Conservation (phyloP, 2,888 invertebrate genomes). For the Phania funesta region DNA sequence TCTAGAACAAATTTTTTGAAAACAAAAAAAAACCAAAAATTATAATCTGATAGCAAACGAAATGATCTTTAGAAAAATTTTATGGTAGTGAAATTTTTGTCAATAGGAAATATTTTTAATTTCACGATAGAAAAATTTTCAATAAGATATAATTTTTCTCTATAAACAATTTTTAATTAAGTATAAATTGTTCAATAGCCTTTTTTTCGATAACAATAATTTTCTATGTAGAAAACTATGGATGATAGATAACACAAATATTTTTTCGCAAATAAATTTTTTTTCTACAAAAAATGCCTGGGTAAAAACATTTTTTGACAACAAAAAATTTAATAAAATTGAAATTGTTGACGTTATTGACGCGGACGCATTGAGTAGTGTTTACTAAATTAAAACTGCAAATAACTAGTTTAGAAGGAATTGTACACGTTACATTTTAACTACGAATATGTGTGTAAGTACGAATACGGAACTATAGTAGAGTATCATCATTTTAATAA, state of each 20-base stretch:
- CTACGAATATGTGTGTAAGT: not conserved
- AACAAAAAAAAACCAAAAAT: no score
- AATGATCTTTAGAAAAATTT: no score
- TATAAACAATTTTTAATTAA: not conserved
- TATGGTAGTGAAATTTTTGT: no score
- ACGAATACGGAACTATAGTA: not conserved
- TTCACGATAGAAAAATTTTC: not conserved
- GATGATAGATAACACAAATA: no score
- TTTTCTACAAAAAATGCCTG: not conserved
- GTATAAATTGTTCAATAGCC: no score
- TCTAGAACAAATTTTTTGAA: no score
- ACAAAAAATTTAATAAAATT: not conserved
- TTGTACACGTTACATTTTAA: not conserved
- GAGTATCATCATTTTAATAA: not conserved
- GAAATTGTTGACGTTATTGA: no score
- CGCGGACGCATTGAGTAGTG: not conserved
- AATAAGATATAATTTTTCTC: not conserved
- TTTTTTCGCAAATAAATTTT: not conserved
- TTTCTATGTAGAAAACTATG: no score
- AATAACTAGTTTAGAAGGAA: not conserved
- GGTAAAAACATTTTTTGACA: not conserved
- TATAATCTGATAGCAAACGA: no score
- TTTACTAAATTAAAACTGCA: not conserved
- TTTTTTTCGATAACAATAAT: not conserved
- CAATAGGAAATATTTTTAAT: not conserved